Conservation (phyloP, 1,140 invertebrate species). For the Drosophila suzukii region DNA sequence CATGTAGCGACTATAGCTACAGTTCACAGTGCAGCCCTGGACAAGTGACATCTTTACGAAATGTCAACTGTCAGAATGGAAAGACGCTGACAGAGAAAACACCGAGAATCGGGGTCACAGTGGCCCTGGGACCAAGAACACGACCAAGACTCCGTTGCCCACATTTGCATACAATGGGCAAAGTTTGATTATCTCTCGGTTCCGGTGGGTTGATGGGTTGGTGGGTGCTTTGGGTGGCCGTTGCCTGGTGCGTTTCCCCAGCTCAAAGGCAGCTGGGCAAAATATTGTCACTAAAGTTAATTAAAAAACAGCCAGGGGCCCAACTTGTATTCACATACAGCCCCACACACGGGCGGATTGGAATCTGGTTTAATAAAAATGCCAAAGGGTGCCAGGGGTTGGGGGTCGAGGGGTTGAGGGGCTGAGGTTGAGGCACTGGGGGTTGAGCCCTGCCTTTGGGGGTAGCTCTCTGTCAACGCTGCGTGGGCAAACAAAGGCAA, state of each 20-base stretch:
- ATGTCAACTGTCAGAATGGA: conserved; percentile 69
- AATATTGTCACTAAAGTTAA: conserved; percentile 83
- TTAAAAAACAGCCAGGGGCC: conserved; percentile 80
- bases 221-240: neutral
- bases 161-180: conserved; percentile 69
- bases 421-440: neutral
- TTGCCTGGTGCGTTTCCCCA: neutral
- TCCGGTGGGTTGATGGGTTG: neutral
- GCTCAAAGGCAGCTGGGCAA: conserved; percentile 57
- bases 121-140: conserved; percentile 21
- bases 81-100: conserved; percentile 14
- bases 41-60: conserved; percentile 58
- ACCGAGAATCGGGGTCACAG: conserved; percentile 62
- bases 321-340: conserved; percentile 16
- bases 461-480: conserved; percentile 61
- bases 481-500: conserved; percentile 81
- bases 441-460: conserved; percentile 27
- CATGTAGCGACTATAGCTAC: conserved; percentile 7
- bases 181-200: conserved; percentile 70
- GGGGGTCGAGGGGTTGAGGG: conserved; percentile 2
- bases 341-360: conserved; percentile 23
- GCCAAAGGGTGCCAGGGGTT: conserved; percentile 40
- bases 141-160: conserved; percentile 41
- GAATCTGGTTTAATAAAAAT: conserved; percentile 76
- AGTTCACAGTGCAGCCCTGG: conserved; percentile 58